Percentiles rank a stretch among this genome's conserved stretches.
Conservation (phyloP, 2,888 invertebrate genomes). For the Serrognathus titanus region DNA sequence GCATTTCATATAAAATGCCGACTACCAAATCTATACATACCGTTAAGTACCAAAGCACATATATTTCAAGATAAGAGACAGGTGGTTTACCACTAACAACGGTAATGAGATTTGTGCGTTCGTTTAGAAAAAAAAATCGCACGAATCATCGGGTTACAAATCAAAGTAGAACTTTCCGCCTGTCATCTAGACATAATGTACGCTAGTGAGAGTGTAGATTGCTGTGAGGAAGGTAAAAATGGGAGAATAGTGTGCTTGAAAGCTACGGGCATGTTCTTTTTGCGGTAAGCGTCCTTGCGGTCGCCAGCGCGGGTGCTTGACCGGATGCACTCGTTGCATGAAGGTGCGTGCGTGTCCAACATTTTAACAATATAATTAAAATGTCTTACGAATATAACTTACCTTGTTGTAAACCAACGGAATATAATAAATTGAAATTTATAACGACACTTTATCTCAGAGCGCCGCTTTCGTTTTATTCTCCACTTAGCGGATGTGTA, state of each 20-base stretch:
- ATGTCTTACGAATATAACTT: not conserved
- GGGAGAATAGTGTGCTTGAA: constrained; percentile 11
- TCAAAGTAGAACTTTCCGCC: constrained; percentile 15
- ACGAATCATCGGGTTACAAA: constrained; percentile 2
- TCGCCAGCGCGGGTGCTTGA: constrained; percentile 7
- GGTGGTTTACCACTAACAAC: not conserved
- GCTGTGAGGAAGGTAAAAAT: constrained; percentile 9
- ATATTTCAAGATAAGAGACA: too few species aligned
- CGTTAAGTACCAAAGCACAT: too few species aligned
- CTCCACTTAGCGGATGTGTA: too few species aligned
- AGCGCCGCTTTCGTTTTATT: too few species aligned
- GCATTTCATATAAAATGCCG: too few species aligned
- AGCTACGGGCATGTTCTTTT: constrained; percentile 14
- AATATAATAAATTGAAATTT: too few species aligned
- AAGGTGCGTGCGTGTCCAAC: constrained; percentile 6
- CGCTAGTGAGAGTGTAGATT: constrained; percentile 15
- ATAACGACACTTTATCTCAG: too few species aligned
- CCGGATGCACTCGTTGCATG: not conserved
- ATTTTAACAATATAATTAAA: constrained; percentile 8
- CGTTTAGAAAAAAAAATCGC: not conserved
- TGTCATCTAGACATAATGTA: constrained; percentile 17
- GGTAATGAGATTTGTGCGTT: constrained; percentile 1
- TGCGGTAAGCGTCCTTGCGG: constrained; percentile 12
- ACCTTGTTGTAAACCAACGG: too few species aligned
- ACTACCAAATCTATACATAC: too few species aligned